These are phyloP conservation scores for Zoanthus solanderi DNA, from an alignment of 92 coral and sea anemone genomes.

Conservation along the genomic window DNA sequence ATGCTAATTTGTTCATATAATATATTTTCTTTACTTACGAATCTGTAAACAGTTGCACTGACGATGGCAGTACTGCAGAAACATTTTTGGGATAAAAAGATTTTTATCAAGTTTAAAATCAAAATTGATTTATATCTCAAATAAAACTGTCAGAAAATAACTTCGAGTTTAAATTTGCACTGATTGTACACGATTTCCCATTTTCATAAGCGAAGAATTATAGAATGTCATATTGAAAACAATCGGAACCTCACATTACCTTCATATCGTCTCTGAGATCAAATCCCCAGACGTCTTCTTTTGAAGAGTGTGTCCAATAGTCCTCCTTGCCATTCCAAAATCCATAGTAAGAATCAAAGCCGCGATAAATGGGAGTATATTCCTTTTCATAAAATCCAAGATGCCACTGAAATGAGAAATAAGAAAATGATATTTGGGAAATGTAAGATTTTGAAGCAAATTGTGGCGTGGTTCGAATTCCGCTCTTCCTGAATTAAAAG, in stretches of 20 bases:
- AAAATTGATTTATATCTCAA: too few species aligned
- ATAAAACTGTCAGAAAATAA: too few species aligned
- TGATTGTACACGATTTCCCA: too few species aligned
- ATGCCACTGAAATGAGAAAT: conserved; percentile 82
- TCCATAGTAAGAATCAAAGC: conserved; percentile 93
- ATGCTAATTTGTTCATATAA: too few species aligned
- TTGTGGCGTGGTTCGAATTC: background rate
- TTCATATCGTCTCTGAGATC: conserved; percentile 90
- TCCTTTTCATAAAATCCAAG: conserved; percentile 95
- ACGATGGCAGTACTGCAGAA: too few species aligned
- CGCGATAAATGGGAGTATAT: conserved; percentile 94
- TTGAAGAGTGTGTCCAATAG: conserved; percentile 90
- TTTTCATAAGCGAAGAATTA: too few species aligned
- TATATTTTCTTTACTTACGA: too few species aligned
- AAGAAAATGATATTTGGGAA: background rate
- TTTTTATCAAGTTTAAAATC: too few species aligned
- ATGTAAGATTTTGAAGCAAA: background rate
- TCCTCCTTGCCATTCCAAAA: conserved; percentile 98
- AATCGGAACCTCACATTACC: conserved; percentile 48
- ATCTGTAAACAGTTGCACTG: too few species aligned
- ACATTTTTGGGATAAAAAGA: too few species aligned
- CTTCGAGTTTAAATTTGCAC: too few species aligned
- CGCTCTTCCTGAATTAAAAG: background rate
- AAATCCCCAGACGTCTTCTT: conserved; percentile 89
- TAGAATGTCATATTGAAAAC: background rate